A percentile compares a stretch with the other conserved stretches of the same genome.
These are phyloP conservation scores for Empis stercorea DNA, from an alignment of 2,888 invertebrate genomes.

Conservation along the genomic window DNA sequence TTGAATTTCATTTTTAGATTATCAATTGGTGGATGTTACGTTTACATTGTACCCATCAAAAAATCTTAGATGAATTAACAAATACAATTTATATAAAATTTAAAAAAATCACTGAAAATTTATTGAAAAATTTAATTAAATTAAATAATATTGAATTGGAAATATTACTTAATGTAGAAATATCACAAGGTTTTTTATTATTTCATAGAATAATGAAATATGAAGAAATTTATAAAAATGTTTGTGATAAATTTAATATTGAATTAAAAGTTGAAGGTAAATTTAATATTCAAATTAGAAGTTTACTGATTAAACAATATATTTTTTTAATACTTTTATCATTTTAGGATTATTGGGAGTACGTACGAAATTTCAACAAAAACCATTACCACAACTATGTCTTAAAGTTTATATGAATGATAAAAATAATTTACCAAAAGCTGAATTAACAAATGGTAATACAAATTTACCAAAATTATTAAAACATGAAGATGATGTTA, in stretches of 20 bases:
- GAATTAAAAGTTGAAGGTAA: conserved; percentile 55
- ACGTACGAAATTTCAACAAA: conserved; percentile 79
- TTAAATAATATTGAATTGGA: conserved; percentile 31
- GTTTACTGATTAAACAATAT: no score
- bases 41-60: conserved; percentile 59
- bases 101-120: conserved; percentile 15
- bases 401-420: conserved; percentile 47
- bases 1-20: conserved; percentile 13
- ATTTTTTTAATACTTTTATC: no score
- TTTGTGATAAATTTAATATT: conserved; percentile 50
- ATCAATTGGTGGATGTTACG: conserved; percentile 57
- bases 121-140: conserved; percentile 22
- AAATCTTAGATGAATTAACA: conserved; percentile 61
- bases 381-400: conserved; percentile 68
- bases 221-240: conserved; percentile 50
- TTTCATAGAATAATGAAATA: conserved; percentile 62
- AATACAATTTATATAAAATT: conserved; percentile 44
- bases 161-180: conserved; percentile 39
- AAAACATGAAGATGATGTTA: conserved; percentile 71
- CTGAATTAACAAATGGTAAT: conserved; percentile 37
- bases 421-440: conserved; percentile 35
- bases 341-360: conserved; percentile 53
- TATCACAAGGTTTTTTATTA: conserved; percentile 54
- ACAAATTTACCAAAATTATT: conserved; percentile 50
- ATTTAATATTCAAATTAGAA: background rate